phyloP scores from a whole-genome alignment of 2,113 vertebrate species.

The Sprattus sprattus region DNA sequence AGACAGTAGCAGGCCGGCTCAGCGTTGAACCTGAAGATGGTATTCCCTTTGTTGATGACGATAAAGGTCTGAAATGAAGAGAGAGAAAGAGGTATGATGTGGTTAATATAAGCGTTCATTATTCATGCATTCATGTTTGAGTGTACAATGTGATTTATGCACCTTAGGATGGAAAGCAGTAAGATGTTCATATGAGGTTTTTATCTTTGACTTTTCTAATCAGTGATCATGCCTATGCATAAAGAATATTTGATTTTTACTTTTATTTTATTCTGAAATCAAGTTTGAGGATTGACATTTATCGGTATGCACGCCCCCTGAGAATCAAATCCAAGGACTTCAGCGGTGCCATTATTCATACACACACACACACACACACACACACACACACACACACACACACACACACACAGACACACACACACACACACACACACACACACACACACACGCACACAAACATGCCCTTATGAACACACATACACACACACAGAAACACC shows the following conservation, averaged over 20 bases:
- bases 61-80: conserved; percentile 84
- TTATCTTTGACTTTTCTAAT: not conserved
- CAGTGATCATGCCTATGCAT: not conserved
- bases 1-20: conserved; percentile 85
- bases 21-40: conserved; percentile 88
- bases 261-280: not conserved
- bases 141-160: not conserved
- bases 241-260: not conserved
- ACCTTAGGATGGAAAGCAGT: not conserved
- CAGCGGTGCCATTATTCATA: no score
- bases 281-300: not conserved
- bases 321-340: no score
- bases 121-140: not conserved
- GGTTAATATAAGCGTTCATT: not conserved
- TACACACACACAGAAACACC: no score
- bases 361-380: no score
- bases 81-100: not conserved
- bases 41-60: conserved; percentile 86
- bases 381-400: no score
- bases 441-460: no score
- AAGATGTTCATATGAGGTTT: not conserved
- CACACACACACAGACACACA: no score
- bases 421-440: no score
- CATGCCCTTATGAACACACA: no score
- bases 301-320: no score